Evolutionary conservation across 2,113 vertebrate genomes (phyloP).

Genomic region (Zosterops hypoxanthus): DNA sequence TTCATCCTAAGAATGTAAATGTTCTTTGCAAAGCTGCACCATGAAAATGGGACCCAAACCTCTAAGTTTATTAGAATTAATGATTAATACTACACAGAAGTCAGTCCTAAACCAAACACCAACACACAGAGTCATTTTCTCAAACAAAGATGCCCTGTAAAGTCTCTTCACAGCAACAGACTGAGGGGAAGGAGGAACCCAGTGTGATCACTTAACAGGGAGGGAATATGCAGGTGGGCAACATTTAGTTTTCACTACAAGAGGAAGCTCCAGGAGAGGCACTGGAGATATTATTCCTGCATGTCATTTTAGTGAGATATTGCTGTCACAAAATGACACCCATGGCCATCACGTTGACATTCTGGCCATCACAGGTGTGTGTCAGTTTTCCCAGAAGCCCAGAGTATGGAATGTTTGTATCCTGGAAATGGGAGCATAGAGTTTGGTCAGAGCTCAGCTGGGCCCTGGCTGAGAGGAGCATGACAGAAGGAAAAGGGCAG

Average conservation of each 20-base stretch:
- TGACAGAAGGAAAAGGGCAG: background rate
- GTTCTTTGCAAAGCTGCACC: background rate
- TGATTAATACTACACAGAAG: background rate
- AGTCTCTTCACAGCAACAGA: background rate
- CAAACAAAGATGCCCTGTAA: background rate
- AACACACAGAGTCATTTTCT: background rate
- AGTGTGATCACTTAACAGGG: background rate
- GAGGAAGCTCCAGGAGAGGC: background rate
- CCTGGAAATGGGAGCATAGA: background rate
- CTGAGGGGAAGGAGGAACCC: background rate
- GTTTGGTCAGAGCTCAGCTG: background rate
- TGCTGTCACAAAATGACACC: background rate
- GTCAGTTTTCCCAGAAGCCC: background rate
- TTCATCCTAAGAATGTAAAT: background rate
- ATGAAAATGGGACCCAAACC: background rate
- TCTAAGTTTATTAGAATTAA: background rate
- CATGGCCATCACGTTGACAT: rapidly evolving
- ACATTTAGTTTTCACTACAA: background rate
- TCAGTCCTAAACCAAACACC: background rate
- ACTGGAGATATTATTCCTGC: background rate
- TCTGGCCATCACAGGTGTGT: background rate
- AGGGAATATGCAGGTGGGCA: background rate
- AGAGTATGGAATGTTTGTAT: background rate
- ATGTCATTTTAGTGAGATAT: background rate
- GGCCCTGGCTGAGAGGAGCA: background rate